Base-by-base conservation (phyloP, 2,797 vertebrate genomes). In the Cossypha caffra region DNA sequence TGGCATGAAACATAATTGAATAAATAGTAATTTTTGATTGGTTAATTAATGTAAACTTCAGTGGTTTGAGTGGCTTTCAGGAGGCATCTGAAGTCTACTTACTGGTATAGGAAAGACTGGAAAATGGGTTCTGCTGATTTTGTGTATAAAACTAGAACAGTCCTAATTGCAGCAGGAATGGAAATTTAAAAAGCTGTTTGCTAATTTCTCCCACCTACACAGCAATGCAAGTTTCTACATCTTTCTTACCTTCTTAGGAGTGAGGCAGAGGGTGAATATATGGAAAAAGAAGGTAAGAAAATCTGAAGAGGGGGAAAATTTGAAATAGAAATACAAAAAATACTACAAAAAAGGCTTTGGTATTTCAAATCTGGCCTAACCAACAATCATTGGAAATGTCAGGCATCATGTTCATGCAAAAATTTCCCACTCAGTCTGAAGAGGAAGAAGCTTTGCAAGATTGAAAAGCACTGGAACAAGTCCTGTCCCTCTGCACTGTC, bases 271-370 rank as follows among this genome's bases (percentile, higher is more conserved):
- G 19, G 67, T 69, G 26, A 63, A 82, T 66, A 51, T 42, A 55
- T 37, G 40, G 47, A 89, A 95, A 91, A 75, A 89, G 47, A 73
- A 76, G 17, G 47, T 68, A 93, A 80, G 73, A 59, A 73, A 76
- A 51, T 51, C 58, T 79, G 43, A 23, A 88, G 55, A 54, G 57
- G 42, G 31, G 17, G 29, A 38, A 79, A 75, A 86, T 16, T 62
- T 7, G 57, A 94, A 82, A 58, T 15, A 89, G 35, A 67, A 71
- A 61, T 77, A 29, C n/a, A 43, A 74, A 96, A 96, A 96, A 76
- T 57, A 63, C 10, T 5, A 37, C 0, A 0, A 26, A 80, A 86
- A 47, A 50, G 26, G 7, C 77, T 75, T 73, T 74, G 29, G 20
- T 89, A 82, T 88, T 96, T 96, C 50, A 61, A 51, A 71, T 77